phyloP scores from a whole-genome alignment of 2,113 vertebrate species.

The Patagioenas fasciata region DNA sequence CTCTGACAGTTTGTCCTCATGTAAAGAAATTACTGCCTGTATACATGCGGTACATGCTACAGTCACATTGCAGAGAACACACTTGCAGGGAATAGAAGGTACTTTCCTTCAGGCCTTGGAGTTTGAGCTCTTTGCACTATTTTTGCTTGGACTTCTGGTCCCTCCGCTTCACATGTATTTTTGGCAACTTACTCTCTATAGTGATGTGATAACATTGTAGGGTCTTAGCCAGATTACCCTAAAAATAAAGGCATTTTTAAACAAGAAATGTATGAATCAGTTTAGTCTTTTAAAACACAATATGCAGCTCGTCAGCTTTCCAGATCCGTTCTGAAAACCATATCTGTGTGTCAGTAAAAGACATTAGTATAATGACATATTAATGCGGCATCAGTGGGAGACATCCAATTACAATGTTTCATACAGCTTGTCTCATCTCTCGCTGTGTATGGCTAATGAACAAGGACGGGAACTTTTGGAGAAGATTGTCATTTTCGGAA shows the following conservation, averaged over 20 bases:
- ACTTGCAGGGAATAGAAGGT: background rate
- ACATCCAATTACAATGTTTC: conserved; percentile 24
- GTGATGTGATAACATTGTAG: background rate
- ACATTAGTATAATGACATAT: conserved; percentile 54
- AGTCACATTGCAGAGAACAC: background rate
- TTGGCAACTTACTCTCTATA: background rate
- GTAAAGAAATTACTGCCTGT: background rate
- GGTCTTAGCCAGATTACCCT: background rate
- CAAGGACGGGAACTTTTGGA: conserved; percentile 15
- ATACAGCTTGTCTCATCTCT: conserved; percentile 16
- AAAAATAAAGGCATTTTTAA: background rate
- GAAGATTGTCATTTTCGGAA: conserved; percentile 1
- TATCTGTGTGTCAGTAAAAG: conserved; percentile 8
- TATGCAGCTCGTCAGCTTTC: background rate
- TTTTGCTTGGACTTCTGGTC: background rate
- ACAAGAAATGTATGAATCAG: background rate
- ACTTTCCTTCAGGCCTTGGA: background rate
- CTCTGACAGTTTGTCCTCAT: background rate
- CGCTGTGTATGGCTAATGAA: conserved; percentile 22
- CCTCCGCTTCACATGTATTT: background rate
- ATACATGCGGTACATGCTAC: background rate
- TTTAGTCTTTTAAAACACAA: conserved; percentile 6
- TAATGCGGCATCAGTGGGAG: conserved; percentile 36
- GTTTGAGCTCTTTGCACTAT: background rate
- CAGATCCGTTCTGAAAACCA: background rate